phyloP scores from a whole-genome alignment of 2,797 vertebrate genomes.

The Intellagama lesueurii region DNA sequence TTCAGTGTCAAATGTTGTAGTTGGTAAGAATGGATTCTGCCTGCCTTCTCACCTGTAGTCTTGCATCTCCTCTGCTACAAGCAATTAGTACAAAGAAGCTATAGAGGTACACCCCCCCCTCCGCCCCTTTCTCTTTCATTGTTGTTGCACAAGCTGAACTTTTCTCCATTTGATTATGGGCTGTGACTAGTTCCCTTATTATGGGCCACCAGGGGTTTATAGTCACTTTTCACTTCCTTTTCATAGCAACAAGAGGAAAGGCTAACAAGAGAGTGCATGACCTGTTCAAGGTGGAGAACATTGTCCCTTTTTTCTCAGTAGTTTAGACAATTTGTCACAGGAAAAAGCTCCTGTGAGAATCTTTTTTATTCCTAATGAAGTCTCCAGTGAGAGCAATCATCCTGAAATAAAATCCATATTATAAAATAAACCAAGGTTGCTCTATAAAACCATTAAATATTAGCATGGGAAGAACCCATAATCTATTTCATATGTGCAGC shows the following conservation, averaged over 20 bases:
- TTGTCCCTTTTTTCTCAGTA: conserved; percentile 59
- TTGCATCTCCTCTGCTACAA: conserved; percentile 5
- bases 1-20: neutral
- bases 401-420: conserved; percentile 66
- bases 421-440: conserved; percentile 22
- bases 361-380: conserved; percentile 67
- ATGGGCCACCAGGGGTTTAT: conserved; percentile 52
- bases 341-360: conserved; percentile 73
- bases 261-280: conserved; percentile 63
- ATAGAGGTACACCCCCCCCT: neutral
- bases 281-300: conserved; percentile 65
- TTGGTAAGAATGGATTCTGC: neutral
- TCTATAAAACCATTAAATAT: conserved; percentile 2
- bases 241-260: conserved; percentile 58
- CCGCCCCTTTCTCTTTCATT: neutral
- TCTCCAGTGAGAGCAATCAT: conserved; percentile 60
- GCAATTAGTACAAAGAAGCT: conserved; percentile 4
- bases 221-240: conserved; percentile 66
- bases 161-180: conserved; percentile 38
- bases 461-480: conserved; percentile 3
- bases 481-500: conserved; percentile 28
- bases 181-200: conserved; percentile 45
- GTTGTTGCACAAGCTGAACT: conserved; percentile 42
- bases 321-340: conserved; percentile 74
- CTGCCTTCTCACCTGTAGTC: neutral